Evolutionary conservation across 2,888 invertebrate genomes (phyloP).

Genomic region (Lasioglossum villosulum): DNA sequence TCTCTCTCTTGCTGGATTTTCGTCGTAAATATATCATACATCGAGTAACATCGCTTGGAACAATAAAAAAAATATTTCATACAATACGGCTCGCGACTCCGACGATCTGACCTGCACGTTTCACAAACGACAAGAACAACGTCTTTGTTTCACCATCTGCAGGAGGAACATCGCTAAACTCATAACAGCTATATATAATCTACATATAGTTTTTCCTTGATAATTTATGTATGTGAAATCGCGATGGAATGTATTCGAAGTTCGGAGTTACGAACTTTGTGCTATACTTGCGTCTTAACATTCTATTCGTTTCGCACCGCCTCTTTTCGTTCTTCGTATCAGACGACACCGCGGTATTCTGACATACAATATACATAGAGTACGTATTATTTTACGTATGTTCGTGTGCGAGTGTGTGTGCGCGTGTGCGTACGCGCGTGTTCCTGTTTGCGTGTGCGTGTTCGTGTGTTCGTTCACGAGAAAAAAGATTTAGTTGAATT

Average conservation of each 20-base stretch:
- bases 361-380: not conserved
- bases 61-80: constrained; percentile 26
- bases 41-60: constrained; percentile 15
- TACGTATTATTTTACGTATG: constrained; percentile 5
- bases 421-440: not conserved
- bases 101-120: constrained; percentile 45
- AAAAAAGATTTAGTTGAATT: constrained; percentile 45
- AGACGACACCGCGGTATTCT: constrained; percentile 9
- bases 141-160: constrained; percentile 22
- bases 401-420: not conserved
- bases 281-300: not conserved
- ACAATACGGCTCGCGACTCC: constrained; percentile 15
- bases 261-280: not conserved
- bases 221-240: constrained; percentile 34
- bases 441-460: not conserved
- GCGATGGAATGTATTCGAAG: constrained; percentile 30
- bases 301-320: not conserved
- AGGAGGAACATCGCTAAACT: constrained; percentile 50
- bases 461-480: not conserved
- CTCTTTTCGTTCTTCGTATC: not conserved
- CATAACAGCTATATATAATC: constrained; percentile 47
- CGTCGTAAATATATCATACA: constrained; percentile 30
- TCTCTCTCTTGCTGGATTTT: constrained; percentile 2
- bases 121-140: constrained; percentile 34
- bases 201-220: constrained; percentile 35